Conservation (phyloP, 2,113 vertebrate genomes). For the Python bivittatus region DNA sequence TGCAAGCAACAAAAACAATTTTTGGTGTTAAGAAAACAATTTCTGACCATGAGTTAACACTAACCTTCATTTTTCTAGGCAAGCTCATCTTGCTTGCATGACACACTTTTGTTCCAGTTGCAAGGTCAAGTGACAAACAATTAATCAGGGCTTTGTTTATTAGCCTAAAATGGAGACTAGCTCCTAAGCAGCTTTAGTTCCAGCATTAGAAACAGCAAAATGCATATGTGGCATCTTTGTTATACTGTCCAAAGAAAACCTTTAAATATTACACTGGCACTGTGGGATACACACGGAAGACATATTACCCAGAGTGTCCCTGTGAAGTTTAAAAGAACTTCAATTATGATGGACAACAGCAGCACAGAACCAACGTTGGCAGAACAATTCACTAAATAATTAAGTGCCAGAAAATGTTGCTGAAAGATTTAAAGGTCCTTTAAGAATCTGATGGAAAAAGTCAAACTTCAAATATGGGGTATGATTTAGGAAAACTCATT, state of each 20-base stretch:
- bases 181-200: background rate
- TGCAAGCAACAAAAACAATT: background rate
- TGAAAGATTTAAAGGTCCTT: background rate
- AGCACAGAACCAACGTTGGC: background rate
- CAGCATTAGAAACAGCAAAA: background rate
- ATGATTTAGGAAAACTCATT: background rate
- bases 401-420: background rate
- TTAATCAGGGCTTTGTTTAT: background rate
- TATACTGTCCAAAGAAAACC: background rate
- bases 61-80: background rate
- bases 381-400: background rate
- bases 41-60: background rate
- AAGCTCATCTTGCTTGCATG: slow-evolving; percentile 1
- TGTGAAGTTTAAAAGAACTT: background rate
- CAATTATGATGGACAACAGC: background rate
- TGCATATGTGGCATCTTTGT: background rate
- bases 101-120: background rate
- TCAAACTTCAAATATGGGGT: background rate
- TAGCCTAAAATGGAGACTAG: background rate
- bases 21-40: background rate
- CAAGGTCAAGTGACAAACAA: background rate
- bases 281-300: background rate
- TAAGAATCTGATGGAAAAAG: background rate
- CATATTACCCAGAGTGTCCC: background rate
- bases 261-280: background rate